A percentile compares a stretch with the other conserved stretches of the same genome.
Evolutionary conservation across 2,113 vertebrate genomes (phyloP).

Genomic region (Calonectris borealis): DNA sequence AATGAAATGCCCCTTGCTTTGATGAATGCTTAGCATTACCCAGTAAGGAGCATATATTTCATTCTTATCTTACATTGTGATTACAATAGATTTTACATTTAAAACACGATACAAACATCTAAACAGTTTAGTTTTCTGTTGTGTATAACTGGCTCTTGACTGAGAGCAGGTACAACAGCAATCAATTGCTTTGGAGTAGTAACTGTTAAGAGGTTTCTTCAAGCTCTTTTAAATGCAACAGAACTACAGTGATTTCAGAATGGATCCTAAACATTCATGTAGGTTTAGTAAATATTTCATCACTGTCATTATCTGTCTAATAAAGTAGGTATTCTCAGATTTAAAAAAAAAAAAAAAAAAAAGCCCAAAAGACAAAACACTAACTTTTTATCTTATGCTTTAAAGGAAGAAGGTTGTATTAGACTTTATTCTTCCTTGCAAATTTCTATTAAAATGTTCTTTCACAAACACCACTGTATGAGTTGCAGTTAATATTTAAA

Average conservation of each 20-base stretch:
- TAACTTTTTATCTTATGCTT: neutral
- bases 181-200: neutral
- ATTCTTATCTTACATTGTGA: neutral
- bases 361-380: accelerated
- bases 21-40: neutral
- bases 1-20: neutral
- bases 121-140: neutral
- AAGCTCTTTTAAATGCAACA: neutral
- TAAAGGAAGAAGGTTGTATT: neutral
- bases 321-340: neutral
- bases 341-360: neutral
- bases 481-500: neutral
- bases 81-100: neutral
- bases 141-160: neutral
- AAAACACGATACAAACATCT: neutral
- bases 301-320: neutral
- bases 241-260: neutral
- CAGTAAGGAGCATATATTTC: neutral
- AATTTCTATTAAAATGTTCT: neutral
- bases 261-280: neutral
- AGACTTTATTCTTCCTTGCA: neutral
- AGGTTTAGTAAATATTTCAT: neutral
- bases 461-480: neutral
- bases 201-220: neutral
- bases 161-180: neutral